Conservation (phyloP, 2,888 invertebrate genomes). For the Caradrina kadenii region DNA sequence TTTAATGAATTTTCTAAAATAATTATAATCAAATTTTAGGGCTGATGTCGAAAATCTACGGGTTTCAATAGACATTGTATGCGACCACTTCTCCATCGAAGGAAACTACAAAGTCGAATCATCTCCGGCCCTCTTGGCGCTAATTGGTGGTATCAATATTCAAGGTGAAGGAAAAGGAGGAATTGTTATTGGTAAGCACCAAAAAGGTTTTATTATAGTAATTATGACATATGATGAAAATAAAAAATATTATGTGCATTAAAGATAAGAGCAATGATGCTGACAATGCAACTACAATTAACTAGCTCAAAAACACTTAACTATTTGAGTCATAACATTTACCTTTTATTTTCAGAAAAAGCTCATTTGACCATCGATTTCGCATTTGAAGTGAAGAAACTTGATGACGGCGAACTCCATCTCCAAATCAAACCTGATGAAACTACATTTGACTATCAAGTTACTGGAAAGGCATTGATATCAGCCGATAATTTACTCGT, state of each 20-base stretch:
- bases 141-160: slow-evolving; percentile 48
- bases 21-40: slow-evolving; percentile 12
- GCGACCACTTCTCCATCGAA: slow-evolving; percentile 29
- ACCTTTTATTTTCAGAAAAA: slow-evolving; percentile 36
- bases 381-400: slow-evolving; percentile 36
- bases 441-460: neutral
- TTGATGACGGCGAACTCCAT: slow-evolving; percentile 46
- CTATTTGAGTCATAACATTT: too few relatives aligned
- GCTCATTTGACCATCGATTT: slow-evolving; percentile 23
- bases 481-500: slow-evolving; percentile 35
- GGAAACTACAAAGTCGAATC: slow-evolving; percentile 38
- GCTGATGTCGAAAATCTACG: slow-evolving; percentile 1
- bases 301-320: too few relatives aligned
- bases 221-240: neutral
- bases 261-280: too few relatives aligned
- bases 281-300: too few relatives aligned
- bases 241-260: too few relatives aligned
- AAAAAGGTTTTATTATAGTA: neutral
- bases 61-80: slow-evolving; percentile 9
- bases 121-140: slow-evolving; percentile 33
- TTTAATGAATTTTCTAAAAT: too few relatives aligned
- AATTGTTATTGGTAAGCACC: slow-evolving; percentile 33
- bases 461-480: slow-evolving; percentile 29
- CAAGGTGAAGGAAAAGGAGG: slow-evolving; percentile 50
- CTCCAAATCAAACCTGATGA: slow-evolving; percentile 12